Conservation (phyloP, 2,797 vertebrate genomes). For the Eurystomus glaucurus region DNA sequence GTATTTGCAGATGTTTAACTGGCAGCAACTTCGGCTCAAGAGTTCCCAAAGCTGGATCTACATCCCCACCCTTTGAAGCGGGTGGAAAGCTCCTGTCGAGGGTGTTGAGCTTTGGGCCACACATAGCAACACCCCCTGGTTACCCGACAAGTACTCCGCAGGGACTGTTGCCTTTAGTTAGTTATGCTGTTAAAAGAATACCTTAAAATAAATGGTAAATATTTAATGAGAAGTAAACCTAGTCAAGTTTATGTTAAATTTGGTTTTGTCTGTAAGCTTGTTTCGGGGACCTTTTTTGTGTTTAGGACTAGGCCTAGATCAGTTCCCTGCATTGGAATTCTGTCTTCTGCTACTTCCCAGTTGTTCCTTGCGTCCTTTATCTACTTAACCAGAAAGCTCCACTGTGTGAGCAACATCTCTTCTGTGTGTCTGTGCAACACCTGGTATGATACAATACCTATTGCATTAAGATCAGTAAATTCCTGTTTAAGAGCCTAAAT, state of each 20-base stretch:
- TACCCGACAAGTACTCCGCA: fast-evolving
- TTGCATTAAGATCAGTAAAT: background rate
- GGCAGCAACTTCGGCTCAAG: background rate
- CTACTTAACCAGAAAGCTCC: background rate
- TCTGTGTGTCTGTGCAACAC: background rate
- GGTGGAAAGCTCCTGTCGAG: background rate
- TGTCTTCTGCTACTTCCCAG: background rate
- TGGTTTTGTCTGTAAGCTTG: background rate
- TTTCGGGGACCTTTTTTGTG: background rate
- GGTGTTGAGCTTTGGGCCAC: background rate
- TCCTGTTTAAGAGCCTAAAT: background rate
- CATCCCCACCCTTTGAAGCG: background rate
- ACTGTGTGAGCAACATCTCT: background rate
- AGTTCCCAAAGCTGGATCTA: background rate
- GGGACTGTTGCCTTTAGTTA: background rate
- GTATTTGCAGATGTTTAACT: background rate
- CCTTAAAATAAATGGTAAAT: background rate
- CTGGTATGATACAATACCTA: background rate
- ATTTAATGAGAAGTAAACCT: background rate
- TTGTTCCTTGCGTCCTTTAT: background rate
- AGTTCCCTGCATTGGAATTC: background rate
- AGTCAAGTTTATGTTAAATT: background rate
- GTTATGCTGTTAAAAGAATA: background rate
- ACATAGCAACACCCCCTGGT: background rate
- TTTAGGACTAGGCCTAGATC: background rate